Percentiles rank a stretch among this genome's conserved stretches.
Evolutionary conservation across 2,113 vertebrate genomes (phyloP).

Genomic region (Trinectes maculatus): DNA sequence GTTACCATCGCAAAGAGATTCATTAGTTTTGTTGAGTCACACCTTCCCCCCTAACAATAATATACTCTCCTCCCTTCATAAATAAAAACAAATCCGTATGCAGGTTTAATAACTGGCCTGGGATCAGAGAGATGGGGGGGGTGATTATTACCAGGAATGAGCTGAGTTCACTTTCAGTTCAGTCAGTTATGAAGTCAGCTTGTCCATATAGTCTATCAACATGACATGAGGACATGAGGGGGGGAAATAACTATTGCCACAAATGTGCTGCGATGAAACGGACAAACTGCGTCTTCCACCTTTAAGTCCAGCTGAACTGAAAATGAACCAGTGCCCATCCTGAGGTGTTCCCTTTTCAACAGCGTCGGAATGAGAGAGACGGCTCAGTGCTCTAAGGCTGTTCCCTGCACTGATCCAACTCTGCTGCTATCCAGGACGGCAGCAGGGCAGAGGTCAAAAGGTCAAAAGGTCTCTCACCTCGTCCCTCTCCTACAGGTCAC

Average conservation of each 20-base stretch:
- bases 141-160: constrained; percentile 26
- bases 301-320: constrained; percentile 50
- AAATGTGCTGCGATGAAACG: constrained; percentile 37
- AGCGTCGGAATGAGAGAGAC: constrained; percentile 29
- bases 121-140: constrained; percentile 41
- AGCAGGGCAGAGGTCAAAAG: too few relatives aligned
- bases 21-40: constrained; percentile 42
- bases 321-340: constrained; percentile 47
- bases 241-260: constrained; percentile 41
- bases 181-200: constrained; percentile 40
- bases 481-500: constrained; percentile 51
- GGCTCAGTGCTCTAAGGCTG: constrained; percentile 29
- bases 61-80: not conserved
- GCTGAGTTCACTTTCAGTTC: constrained; percentile 62
- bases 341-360: constrained; percentile 40
- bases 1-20: constrained; percentile 57
- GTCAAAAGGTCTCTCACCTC: constrained; percentile 47
- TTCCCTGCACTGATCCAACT: constrained; percentile 42
- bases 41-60: constrained; percentile 17
- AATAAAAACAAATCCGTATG: not conserved
- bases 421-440: constrained; percentile 47
- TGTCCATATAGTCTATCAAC: constrained; percentile 26
- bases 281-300: constrained; percentile 31
- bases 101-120: constrained; percentile 39
- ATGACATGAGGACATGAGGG: constrained; percentile 48